phyloP scores from a whole-genome alignment of 2,797 vertebrate genomes.

The Argentina silus region DNA sequence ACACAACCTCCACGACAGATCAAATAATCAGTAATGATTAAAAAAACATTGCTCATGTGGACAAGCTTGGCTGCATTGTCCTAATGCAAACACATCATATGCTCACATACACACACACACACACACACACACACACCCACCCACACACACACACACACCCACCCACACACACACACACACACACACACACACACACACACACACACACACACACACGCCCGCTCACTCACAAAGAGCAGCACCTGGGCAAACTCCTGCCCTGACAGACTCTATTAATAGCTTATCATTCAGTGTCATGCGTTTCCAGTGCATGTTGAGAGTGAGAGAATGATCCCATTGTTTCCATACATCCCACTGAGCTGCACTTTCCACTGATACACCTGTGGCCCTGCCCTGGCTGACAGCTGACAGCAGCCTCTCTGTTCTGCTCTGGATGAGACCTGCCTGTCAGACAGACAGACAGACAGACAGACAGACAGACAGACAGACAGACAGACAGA shows the following conservation, averaged over 20 bases:
- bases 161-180: slow-evolving; percentile 17
- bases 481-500: not conserved
- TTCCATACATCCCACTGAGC: slow-evolving; percentile 50
- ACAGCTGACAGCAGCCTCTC: too few relatives aligned
- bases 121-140: slow-evolving; percentile 30
- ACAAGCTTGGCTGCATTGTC: slow-evolving; percentile 52
- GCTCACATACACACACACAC: slow-evolving; percentile 14
- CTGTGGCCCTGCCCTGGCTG: slow-evolving; percentile 39
- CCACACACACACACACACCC: too few relatives aligned
- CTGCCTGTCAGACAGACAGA: slow-evolving; percentile 12
- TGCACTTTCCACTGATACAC: slow-evolving; percentile 55
- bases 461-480: slow-evolving; percentile 21
- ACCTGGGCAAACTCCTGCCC: slow-evolving; percentile 80
- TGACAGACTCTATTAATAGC: slow-evolving; percentile 66
- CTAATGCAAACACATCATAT: slow-evolving; percentile 47
- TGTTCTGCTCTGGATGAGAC: slow-evolving; percentile 25
- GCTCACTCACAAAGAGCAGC: slow-evolving; percentile 63
- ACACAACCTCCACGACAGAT: not conserved
- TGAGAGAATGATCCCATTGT: slow-evolving; percentile 61
- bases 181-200: slow-evolving; percentile 25
- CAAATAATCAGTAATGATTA: not conserved
- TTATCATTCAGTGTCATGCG: slow-evolving; percentile 76
- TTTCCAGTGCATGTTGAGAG: slow-evolving; percentile 51
- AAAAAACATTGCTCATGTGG: slow-evolving; percentile 8
- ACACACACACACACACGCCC: slow-evolving; percentile 24